Conservation (phyloP, 2,797 vertebrate genomes). For the Labroides dimidiatus region DNA sequence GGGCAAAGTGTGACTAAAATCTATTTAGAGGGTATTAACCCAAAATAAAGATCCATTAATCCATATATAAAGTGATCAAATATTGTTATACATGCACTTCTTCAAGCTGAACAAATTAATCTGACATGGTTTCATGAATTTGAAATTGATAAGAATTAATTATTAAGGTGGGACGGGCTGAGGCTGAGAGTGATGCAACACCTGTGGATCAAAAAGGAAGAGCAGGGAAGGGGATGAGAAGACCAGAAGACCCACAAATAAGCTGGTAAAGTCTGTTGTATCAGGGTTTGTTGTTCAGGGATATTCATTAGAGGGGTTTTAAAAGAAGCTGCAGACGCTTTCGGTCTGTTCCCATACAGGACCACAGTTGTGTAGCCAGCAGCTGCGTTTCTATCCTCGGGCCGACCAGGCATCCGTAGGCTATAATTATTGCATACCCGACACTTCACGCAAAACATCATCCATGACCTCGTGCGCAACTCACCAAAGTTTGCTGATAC, state of each 20-base stretch:
- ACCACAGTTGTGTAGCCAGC: constrained; percentile 26
- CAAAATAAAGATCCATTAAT: constrained; percentile 46
- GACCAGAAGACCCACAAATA: neutral
- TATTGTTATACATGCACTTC: constrained; percentile 24
- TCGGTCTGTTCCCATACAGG: constrained; percentile 27
- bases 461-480: constrained; percentile 56
- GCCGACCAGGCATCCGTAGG: constrained; percentile 10
- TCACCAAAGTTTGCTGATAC: constrained; percentile 88
- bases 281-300: neutral
- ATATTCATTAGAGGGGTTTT: neutral
- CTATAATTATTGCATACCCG: neutral
- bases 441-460: constrained; percentile 25
- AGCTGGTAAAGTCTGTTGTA: neutral
- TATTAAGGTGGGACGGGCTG: constrained; percentile 19
- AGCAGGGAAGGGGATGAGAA: neutral
- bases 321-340: constrained; percentile 1
- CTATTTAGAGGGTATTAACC: constrained; percentile 43
- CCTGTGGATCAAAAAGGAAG: constrained; percentile 69
- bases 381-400: constrained; percentile 35
- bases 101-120: constrained; percentile 47
- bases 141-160: constrained; percentile 47
- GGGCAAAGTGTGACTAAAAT: constrained; percentile 26
- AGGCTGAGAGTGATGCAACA: constrained; percentile 59
- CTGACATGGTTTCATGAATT: constrained; percentile 43
- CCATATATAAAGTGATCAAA: constrained; percentile 37